Evolutionary conservation across 1,140 invertebrate species (phyloP).

Genomic region (Chelonus insularis): DNA sequence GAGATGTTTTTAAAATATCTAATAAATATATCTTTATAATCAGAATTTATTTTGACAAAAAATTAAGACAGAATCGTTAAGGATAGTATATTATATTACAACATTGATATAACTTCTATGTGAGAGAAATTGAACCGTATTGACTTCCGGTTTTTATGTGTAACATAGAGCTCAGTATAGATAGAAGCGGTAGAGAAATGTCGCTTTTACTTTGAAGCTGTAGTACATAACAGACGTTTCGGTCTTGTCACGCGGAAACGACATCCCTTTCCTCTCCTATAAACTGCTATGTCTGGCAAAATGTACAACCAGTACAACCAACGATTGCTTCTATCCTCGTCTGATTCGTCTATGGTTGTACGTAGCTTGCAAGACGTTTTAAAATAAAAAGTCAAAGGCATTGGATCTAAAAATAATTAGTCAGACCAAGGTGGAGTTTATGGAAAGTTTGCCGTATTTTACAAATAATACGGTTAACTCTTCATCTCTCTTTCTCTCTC

Average conservation of each 20-base stretch:
- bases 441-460: background rate
- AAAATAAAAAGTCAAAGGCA: background rate
- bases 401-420: background rate
- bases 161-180: too few relatives aligned
- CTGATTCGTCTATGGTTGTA: background rate
- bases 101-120: too few relatives aligned
- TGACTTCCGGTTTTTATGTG: too few relatives aligned
- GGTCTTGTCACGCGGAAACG: slow-evolving; percentile 6
- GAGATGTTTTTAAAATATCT: too few relatives aligned
- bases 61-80: too few relatives aligned
- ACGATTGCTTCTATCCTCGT: background rate
- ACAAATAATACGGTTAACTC: too few relatives aligned
- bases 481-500: too few relatives aligned
- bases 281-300: background rate
- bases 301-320: background rate
- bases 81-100: too few relatives aligned
- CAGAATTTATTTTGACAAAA: too few relatives aligned
- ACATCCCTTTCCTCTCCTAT: background rate
- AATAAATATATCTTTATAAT: too few relatives aligned
- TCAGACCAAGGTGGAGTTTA: background rate
- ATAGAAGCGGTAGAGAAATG: background rate
- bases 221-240: background rate
- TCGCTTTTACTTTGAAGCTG: background rate
- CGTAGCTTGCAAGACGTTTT: background rate
- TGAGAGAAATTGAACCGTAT: too few relatives aligned